phyloP scores from a whole-genome alignment of 2,113 vertebrate genomes.

The Silurus meridionalis region DNA sequence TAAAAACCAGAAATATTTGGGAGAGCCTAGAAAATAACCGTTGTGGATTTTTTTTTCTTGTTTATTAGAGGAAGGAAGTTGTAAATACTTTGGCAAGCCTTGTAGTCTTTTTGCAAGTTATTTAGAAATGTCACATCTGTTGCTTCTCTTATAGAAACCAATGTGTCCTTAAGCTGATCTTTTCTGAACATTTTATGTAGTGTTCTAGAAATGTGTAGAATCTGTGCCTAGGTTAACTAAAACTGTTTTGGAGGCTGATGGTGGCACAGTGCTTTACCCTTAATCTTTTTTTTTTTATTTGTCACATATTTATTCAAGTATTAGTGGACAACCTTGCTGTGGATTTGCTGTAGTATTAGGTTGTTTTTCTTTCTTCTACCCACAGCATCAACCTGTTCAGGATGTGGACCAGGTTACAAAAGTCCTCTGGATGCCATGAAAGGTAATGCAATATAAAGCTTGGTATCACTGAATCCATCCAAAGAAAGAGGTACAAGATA shows the following conservation, averaged over 20 bases:
- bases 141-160: constrained; percentile 3
- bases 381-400: constrained; percentile 73
- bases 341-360: background rate
- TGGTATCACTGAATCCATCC: background rate
- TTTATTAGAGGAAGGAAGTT: constrained; percentile 22
- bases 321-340: background rate
- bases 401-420: constrained; percentile 85
- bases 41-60: background rate
- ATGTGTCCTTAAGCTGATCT: background rate
- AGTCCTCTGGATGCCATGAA: constrained; percentile 90
- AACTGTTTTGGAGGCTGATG: too few species aligned
- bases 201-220: background rate
- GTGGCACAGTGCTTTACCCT: background rate
- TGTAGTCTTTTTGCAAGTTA: background rate
- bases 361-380: constrained; percentile 17
- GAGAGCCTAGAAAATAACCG: background rate
- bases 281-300: background rate
- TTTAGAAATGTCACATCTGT: constrained; percentile 26
- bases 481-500: background rate
- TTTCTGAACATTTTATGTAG: background rate
- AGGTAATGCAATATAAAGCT: constrained; percentile 66
- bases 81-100: constrained; percentile 29
- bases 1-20: background rate
- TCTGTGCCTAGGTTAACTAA: background rate
- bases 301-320: background rate